phyloP scores from a whole-genome alignment of 1,140 invertebrate genomes.

The Watersipora subatra region DNA sequence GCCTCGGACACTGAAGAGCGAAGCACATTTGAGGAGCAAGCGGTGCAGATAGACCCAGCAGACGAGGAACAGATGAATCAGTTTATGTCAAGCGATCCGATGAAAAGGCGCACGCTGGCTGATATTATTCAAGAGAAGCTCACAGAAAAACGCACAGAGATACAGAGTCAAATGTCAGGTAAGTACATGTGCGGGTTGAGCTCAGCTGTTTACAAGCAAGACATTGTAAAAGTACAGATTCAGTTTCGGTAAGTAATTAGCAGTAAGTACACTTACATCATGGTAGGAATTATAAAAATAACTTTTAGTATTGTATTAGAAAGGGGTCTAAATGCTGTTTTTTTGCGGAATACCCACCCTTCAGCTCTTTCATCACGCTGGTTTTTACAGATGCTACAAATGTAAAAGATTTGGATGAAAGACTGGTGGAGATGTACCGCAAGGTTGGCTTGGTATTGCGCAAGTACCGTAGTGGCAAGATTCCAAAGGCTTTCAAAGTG shows the following conservation, averaged over 20 bases:
- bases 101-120: constrained; percentile 56
- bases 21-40: constrained; percentile 1
- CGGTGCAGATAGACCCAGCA: constrained; percentile 60
- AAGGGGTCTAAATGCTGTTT: not conserved
- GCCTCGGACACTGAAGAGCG: not conserved
- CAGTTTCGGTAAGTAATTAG: too few relatives aligned
- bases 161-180: constrained; percentile 68
- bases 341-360: too few relatives aligned
- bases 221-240: too few relatives aligned
- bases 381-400: constrained; percentile 2
- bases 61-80: constrained; percentile 71
- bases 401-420: constrained; percentile 22
- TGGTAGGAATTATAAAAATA: too few relatives aligned
- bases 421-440: constrained; percentile 51
- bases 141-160: constrained; percentile 78
- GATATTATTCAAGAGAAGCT: constrained; percentile 86
- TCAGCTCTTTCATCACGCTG: too few relatives aligned
- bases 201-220: not conserved
- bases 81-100: constrained; percentile 62
- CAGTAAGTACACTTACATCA: too few relatives aligned
- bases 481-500: constrained; percentile 96
- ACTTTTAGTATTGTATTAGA: not conserved
- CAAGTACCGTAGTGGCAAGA: constrained; percentile 83
- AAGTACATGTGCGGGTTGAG: constrained; percentile 1
- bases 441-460: constrained; percentile 70